These are phyloP conservation scores for Glaucopsyche alexis DNA, from an alignment of 2,888 invertebrate species.

Conservation along the genomic window DNA sequence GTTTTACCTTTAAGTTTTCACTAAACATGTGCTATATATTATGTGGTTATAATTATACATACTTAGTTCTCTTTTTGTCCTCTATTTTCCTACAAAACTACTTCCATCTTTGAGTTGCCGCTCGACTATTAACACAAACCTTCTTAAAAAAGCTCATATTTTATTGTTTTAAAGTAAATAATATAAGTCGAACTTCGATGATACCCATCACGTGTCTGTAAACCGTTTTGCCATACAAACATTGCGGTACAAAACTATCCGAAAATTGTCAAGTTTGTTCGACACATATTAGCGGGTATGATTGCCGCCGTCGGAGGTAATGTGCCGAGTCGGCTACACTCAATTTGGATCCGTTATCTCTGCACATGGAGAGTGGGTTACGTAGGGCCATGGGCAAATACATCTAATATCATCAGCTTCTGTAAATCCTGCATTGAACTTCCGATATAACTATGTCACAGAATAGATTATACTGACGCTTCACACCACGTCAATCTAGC, in stretches of 20 bases:
- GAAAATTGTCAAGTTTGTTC: slow-evolving; percentile 11
- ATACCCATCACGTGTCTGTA: neutral
- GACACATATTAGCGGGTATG: neutral
- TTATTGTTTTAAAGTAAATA: too few species aligned
- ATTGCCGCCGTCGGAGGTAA: slow-evolving; percentile 21
- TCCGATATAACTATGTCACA: too few species aligned
- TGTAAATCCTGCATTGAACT: neutral
- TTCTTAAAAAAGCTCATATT: too few species aligned
- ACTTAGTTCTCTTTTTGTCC: too few species aligned
- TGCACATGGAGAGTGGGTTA: slow-evolving; percentile 18
- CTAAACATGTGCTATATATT: too few species aligned
- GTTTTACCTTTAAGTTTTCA: too few species aligned
- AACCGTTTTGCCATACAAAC: neutral
- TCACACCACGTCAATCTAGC: too few species aligned
- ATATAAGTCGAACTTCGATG: neutral
- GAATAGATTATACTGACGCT: too few species aligned
- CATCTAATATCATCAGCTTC: neutral
- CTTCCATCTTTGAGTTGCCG: too few species aligned
- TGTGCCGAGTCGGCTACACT: slow-evolving; percentile 21
- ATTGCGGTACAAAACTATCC: slow-evolving; percentile 16
- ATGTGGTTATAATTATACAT: too few species aligned
- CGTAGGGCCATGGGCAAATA: slow-evolving; percentile 16
- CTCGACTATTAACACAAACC: too few species aligned
- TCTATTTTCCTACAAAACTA: too few species aligned
- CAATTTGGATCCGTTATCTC: slow-evolving; percentile 25